Evolutionary conservation across 2,888 invertebrate genomes (phyloP).

Genomic region (Gymnocheta viridis): DNA sequence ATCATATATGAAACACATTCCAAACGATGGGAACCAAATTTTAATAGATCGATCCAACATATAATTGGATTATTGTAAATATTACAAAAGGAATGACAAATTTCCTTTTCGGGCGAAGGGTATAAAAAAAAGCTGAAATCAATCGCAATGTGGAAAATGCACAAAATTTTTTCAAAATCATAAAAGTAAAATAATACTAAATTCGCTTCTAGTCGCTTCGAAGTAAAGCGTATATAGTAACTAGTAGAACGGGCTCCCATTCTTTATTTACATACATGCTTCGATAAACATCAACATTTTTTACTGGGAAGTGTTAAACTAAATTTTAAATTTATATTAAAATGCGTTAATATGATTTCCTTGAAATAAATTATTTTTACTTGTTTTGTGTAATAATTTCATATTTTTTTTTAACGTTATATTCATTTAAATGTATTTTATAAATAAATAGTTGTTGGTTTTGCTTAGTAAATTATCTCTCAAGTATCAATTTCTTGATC

Average conservation of each 20-base stretch:
- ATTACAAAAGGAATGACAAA: too few species aligned
- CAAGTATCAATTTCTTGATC: slow-evolving; percentile 38
- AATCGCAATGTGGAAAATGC: too few species aligned
- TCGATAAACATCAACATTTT: not conserved
- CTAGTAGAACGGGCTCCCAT: too few species aligned
- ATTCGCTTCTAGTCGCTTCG: not conserved
- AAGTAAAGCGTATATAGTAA: not conserved
- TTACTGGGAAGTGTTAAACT: not conserved
- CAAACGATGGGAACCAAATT: too few species aligned
- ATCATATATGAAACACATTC: too few species aligned
- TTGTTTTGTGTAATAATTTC: slow-evolving; percentile 13
- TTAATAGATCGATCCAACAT: too few species aligned
- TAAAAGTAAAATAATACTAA: too few species aligned
- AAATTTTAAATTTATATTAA: not conserved
- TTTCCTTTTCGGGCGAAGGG: too few species aligned
- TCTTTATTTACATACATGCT: not conserved
- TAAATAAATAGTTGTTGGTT: not conserved
- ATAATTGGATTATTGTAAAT: too few species aligned
- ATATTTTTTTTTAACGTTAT: slow-evolving; percentile 11
- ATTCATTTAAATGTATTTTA: not conserved
- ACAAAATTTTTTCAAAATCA: too few species aligned
- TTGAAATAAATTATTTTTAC: slow-evolving; percentile 14
- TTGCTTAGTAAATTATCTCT: slow-evolving; percentile 20
- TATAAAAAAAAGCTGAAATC: too few species aligned
- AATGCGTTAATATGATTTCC: slow-evolving; percentile 27